These are phyloP conservation scores for Phyllotreta striolata DNA, from an alignment of 2,888 invertebrate genomes.

Conservation along the genomic window DNA sequence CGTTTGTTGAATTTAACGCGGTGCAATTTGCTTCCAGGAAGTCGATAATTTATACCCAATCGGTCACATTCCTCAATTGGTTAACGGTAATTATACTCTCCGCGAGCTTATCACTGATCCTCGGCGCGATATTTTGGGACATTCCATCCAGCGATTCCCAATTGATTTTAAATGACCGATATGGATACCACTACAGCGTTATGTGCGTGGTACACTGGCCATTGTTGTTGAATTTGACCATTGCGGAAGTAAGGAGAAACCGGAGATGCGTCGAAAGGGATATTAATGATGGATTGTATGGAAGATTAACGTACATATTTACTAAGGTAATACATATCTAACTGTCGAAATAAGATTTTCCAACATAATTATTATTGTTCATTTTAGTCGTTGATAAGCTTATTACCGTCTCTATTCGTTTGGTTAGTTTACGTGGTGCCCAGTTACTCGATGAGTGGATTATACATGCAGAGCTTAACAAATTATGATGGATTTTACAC, in stretches of 20 bases:
- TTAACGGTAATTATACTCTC: slow-evolving; percentile 80
- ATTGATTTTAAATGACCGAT: slow-evolving; percentile 75
- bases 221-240: slow-evolving; percentile 70
- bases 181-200: slow-evolving; percentile 85
- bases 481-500: slow-evolving; percentile 75
- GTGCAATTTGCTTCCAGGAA: slow-evolving; percentile 62
- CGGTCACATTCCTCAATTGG: slow-evolving; percentile 82
- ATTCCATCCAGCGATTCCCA: slow-evolving; percentile 79
- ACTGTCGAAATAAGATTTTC: neutral
- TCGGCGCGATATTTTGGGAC: slow-evolving; percentile 91
- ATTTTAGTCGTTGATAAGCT: slow-evolving; percentile 76
- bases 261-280: slow-evolving; percentile 79
- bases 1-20: neutral
- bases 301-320: slow-evolving; percentile 78
- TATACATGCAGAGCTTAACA: slow-evolving; percentile 74
- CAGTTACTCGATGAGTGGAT: slow-evolving; percentile 87
- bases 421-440: slow-evolving; percentile 88
- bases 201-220: slow-evolving; percentile 84
- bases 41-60: slow-evolving; percentile 82
- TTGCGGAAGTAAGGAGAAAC: slow-evolving; percentile 66
- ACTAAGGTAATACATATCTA: slow-evolving; percentile 69
- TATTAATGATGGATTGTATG: slow-evolving; percentile 81
- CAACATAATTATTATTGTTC: slow-evolving; percentile 22
- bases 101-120: slow-evolving; percentile 81
- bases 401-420: slow-evolving; percentile 80